phyloP scores from a whole-genome alignment of 2,797 vertebrate genomes.

The Rhinichthys osculus region DNA sequence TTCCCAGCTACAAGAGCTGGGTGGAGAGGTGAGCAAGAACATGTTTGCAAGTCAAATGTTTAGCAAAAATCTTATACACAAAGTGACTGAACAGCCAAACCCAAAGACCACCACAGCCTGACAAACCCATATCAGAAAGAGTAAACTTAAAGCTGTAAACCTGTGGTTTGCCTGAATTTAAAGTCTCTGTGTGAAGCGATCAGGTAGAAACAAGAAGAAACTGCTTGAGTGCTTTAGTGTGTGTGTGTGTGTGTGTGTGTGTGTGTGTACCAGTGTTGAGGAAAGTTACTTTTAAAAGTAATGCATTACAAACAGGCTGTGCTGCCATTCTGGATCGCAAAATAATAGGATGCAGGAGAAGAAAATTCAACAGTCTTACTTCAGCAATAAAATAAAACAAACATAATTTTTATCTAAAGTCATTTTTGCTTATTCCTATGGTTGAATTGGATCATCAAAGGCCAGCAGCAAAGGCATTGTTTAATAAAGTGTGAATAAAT shows the following conservation, averaged over 20 bases:
- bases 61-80: neutral
- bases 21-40: slow-evolving; percentile 83
- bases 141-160: neutral
- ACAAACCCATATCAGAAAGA: neutral
- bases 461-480: neutral
- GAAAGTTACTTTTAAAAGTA: neutral
- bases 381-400: neutral
- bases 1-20: slow-evolving; percentile 98
- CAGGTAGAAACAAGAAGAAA: neutral
- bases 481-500: neutral
- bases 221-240: neutral
- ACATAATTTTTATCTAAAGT: neutral
- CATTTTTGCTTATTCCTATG: neutral
- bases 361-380: neutral
- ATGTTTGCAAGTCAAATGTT: neutral
- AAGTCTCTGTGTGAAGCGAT: neutral
- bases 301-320: neutral
- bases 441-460: neutral
- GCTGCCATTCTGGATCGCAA: neutral
- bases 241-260: neutral
- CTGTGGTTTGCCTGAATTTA: neutral
- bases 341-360: too few species aligned
- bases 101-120: neutral
- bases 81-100: neutral
- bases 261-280: neutral